Evolutionary conservation across 2,888 invertebrate species (phyloP).

Genomic region (Zonitis immaculata): DNA sequence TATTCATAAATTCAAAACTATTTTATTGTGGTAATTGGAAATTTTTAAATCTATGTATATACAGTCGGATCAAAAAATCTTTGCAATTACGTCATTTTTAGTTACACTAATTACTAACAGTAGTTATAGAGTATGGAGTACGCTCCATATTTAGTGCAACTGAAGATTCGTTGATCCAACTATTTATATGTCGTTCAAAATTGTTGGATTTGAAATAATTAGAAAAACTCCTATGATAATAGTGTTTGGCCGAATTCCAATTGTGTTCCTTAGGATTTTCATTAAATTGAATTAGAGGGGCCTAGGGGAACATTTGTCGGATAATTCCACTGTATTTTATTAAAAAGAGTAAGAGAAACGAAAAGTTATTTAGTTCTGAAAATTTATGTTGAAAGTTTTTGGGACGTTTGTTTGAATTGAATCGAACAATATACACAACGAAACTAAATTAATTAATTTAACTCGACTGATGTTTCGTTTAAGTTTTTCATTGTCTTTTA

Average conservation of each 20-base stretch:
- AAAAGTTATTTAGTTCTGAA: not conserved
- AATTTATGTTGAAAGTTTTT: constrained; percentile 1
- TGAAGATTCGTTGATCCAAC: too few relatives aligned
- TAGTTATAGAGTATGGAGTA: too few relatives aligned
- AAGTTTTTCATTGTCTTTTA: not conserved
- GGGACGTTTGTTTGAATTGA: not conserved
- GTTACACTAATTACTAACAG: too few relatives aligned
- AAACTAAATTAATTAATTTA: not conserved
- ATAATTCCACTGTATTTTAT: not conserved
- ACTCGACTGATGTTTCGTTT: not conserved
- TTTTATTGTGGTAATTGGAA: not conserved
- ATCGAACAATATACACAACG: not conserved
- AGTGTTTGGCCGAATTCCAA: not conserved
- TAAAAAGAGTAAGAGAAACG: not conserved
- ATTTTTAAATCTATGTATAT: too few relatives aligned
- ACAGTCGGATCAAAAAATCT: too few relatives aligned
- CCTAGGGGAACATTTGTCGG: not conserved
- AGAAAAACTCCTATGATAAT: too few relatives aligned
- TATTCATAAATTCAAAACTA: not conserved
- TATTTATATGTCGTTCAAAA: too few relatives aligned
- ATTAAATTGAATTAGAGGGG: constrained; percentile 8
- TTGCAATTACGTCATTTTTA: too few relatives aligned
- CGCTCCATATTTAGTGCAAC: too few relatives aligned
- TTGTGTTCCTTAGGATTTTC: constrained; percentile 1
- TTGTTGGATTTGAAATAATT: too few relatives aligned